Evolutionary conservation across 2,113 vertebrate genomes (phyloP).

Genomic region (Passer domesticus): DNA sequence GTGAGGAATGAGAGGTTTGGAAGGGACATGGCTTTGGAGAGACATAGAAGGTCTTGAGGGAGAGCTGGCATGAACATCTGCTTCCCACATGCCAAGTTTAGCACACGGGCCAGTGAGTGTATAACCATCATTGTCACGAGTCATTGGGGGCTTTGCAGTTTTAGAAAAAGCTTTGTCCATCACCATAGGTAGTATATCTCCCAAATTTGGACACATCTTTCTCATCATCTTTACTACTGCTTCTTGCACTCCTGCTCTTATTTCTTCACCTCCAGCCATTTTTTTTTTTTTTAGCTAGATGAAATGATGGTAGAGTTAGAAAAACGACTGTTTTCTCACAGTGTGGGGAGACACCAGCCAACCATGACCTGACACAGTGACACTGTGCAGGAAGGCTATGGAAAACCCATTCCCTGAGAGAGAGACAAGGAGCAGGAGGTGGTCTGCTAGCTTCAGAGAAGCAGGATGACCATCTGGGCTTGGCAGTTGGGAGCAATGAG

Average conservation of each 20-base stretch:
- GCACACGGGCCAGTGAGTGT: neutral
- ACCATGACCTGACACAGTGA: neutral
- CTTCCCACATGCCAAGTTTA: neutral
- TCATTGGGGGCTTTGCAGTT: accelerated
- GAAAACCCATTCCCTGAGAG: neutral
- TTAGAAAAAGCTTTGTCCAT: neutral
- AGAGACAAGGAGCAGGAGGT: neutral
- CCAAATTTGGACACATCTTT: neutral
- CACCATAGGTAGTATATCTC: neutral
- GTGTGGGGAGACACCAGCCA: neutral
- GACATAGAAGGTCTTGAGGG: neutral
- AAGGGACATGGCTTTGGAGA: neutral
- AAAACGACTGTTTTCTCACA: neutral
- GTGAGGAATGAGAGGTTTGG: neutral
- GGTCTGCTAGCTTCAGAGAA: neutral
- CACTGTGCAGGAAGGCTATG: neutral
- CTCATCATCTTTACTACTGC: neutral
- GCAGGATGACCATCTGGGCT: neutral
- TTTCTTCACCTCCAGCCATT: neutral
- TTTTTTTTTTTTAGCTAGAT: neutral
- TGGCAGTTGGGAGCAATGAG: neutral
- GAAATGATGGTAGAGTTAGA: neutral
- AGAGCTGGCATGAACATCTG: neutral
- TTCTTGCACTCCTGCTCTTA: neutral
- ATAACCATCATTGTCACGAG: neutral